phyloP scores from a whole-genome alignment of 2,888 invertebrate genomes.

The Synergus laeviventris region DNA sequence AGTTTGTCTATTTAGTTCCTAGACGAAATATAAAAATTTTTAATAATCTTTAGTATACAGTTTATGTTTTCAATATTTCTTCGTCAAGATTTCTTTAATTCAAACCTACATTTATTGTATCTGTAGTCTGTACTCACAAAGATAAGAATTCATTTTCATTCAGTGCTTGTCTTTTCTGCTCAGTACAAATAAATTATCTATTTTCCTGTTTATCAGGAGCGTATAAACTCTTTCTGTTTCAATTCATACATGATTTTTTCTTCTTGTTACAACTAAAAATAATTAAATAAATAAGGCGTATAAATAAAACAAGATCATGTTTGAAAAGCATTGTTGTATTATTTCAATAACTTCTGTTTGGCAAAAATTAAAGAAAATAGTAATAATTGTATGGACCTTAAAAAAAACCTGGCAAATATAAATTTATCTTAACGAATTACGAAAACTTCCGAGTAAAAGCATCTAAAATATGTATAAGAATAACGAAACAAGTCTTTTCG shows the following conservation, averaged over 20 bases:
- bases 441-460: background rate
- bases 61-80: background rate
- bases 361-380: constrained; percentile 21
- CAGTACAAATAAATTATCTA: background rate
- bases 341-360: constrained; percentile 26
- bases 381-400: background rate
- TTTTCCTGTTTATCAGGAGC: constrained; percentile 2
- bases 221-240: background rate
- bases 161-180: background rate
- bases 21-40: background rate
- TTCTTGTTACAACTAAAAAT: background rate
- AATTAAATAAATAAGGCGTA: background rate
- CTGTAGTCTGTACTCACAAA: background rate
- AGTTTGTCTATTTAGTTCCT: constrained; percentile 34
- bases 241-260: background rate
- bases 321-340: constrained; percentile 40
- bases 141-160: background rate
- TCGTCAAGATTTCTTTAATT: background rate
- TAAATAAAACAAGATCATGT: constrained; percentile 14
- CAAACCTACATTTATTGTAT: background rate
- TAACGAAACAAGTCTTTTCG: constrained; percentile 7
- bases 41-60: background rate
- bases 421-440: constrained; percentile 14
- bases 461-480: background rate
- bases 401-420: constrained; percentile 7